These are phyloP conservation scores for Graphium colonna DNA, from an alignment of 2,888 invertebrate genomes.

Conservation along the genomic window DNA sequence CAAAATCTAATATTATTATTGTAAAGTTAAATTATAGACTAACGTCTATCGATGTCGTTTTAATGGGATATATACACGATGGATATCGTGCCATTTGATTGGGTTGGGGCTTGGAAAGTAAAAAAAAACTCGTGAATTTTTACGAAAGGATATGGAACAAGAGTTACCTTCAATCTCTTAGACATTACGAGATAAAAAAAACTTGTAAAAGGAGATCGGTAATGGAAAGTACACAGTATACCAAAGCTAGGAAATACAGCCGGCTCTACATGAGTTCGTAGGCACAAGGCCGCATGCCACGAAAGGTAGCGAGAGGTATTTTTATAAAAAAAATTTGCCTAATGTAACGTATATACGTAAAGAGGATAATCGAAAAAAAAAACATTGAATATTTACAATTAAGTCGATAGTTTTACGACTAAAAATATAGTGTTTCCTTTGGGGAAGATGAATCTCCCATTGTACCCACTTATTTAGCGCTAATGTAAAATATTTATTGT, in stretches of 20 bases:
- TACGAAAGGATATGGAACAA: constrained; percentile 56
- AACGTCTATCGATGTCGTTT: constrained; percentile 67
- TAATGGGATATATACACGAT: constrained; percentile 52
- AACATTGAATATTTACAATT: constrained; percentile 71
- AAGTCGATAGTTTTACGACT: constrained; percentile 64
- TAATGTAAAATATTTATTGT: constrained; percentile 72
- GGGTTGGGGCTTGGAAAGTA: constrained; percentile 24
- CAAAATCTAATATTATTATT: constrained; percentile 66
- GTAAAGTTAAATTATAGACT: constrained; percentile 61
- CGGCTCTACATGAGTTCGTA: constrained; percentile 6
- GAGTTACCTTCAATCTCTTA: constrained; percentile 72
- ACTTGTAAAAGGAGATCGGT: constrained; percentile 55
- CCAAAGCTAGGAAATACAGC: constrained; percentile 77
- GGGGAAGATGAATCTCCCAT: constrained; percentile 59
- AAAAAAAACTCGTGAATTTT: neutral
- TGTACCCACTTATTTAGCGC: constrained; percentile 74
- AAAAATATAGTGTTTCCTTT: constrained; percentile 40
- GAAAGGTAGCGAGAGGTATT: constrained; percentile 63
- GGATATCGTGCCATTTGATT: constrained; percentile 54
- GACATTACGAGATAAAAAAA: constrained; percentile 48
- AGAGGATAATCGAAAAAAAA: constrained; percentile 52
- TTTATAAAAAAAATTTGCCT: constrained; percentile 76
- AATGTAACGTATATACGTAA: constrained; percentile 77
- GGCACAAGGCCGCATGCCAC: constrained; percentile 27
- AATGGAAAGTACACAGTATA: constrained; percentile 71